phyloP scores from a whole-genome alignment of 1,140 invertebrate species.

The Ericerus pela region DNA sequence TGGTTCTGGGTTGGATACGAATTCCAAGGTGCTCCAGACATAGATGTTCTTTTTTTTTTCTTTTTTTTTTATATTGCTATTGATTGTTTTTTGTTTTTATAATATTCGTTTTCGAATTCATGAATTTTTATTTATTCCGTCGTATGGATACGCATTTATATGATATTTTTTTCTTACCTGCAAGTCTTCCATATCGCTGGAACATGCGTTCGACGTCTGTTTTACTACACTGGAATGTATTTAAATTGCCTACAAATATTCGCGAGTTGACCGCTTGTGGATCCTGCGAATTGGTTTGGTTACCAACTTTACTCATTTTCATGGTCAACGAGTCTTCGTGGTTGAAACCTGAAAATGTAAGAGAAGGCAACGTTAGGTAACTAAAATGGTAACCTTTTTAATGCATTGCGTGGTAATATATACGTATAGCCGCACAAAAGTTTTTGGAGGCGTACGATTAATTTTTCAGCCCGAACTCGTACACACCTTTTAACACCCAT shows the following conservation, averaged over 20 bases:
- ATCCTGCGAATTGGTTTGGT: slow-evolving; percentile 75
- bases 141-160: too few species aligned
- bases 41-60: background rate
- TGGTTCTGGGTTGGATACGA: too few species aligned
- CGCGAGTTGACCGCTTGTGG: slow-evolving; percentile 73
- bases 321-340: slow-evolving; percentile 28
- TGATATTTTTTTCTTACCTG: slow-evolving; percentile 38
- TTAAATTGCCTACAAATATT: slow-evolving; percentile 78
- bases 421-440: too few species aligned
- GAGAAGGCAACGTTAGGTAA: too few species aligned
- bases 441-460: too few species aligned
- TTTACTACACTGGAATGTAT: slow-evolving; percentile 77
- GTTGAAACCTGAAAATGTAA: too few species aligned
- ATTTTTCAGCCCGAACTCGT: too few species aligned
- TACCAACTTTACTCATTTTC: slow-evolving; percentile 72
- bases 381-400: background rate
- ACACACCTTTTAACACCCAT: too few species aligned
- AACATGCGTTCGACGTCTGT: slow-evolving; percentile 78
- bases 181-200: slow-evolving; percentile 64
- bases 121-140: background rate
- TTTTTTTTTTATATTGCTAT: background rate
- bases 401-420: too few species aligned
- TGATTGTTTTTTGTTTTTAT: background rate
- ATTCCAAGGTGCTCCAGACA: background rate
- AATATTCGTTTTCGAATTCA: background rate